A percentile compares a stretch with the other conserved stretches of the same genome.
phyloP scores from a whole-genome alignment of 2,797 vertebrate species.

The Gila robusta region DNA sequence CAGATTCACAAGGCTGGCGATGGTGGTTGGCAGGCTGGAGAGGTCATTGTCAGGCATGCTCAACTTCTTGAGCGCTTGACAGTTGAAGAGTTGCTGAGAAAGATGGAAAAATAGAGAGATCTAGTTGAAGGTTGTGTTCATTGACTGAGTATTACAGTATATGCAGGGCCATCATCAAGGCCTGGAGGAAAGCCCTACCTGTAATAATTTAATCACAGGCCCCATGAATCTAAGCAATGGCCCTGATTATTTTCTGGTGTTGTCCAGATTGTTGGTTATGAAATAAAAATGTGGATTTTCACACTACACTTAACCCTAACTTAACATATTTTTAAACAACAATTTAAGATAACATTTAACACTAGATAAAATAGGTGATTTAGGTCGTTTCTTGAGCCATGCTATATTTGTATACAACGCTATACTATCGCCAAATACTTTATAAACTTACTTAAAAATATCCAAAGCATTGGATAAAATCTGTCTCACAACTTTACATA shows the following conservation, averaged over 20 bases:
- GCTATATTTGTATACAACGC: neutral
- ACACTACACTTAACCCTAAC: neutral
- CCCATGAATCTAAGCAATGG: neutral
- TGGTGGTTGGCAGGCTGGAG: slow-evolving; percentile 93
- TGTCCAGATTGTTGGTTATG: neutral
- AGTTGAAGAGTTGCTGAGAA: slow-evolving; percentile 98
- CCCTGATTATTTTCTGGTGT: neutral
- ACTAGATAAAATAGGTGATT: neutral
- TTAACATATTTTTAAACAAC: neutral
- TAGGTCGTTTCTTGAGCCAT: neutral
- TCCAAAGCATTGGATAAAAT: neutral
- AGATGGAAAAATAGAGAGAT: slow-evolving; percentile 3
- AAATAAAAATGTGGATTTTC: neutral
- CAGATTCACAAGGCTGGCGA: slow-evolving; percentile 97
- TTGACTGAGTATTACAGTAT: neutral
- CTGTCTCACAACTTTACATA: neutral
- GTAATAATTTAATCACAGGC: neutral
- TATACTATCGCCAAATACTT: neutral
- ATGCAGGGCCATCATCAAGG: neutral
- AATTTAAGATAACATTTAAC: neutral
- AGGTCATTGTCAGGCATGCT: slow-evolving; percentile 99
- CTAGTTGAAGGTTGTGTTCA: neutral
- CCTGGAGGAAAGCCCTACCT: neutral
- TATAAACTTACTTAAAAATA: neutral
- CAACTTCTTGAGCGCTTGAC: slow-evolving; percentile 96